phyloP scores from a whole-genome alignment of 2,888 invertebrate genomes.

The Dryobota labecula region DNA sequence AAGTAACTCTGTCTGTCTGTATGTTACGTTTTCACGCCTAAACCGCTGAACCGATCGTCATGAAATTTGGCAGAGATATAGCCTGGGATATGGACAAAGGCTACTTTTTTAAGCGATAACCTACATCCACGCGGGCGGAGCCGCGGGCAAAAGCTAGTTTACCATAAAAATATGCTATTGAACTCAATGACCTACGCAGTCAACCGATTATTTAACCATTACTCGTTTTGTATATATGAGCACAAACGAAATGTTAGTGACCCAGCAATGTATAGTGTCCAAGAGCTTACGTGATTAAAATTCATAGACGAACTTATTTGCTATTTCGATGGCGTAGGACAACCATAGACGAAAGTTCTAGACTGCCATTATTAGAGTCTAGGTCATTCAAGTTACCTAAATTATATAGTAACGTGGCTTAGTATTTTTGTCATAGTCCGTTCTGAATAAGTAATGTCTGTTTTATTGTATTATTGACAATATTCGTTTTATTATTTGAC shows the following conservation, averaged over 20 bases:
- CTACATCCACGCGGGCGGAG: no score
- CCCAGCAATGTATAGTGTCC: constrained; percentile 1
- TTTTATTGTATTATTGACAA: background rate
- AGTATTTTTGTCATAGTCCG: background rate
- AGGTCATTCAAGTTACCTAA: constrained; percentile 48
- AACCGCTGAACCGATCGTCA: no score
- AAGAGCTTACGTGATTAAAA: constrained; percentile 37
- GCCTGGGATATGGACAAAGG: no score
- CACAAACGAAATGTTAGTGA: background rate
- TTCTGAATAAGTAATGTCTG: background rate
- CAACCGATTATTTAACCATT: background rate
- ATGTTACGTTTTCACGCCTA: no score
- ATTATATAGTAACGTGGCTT: constrained; percentile 6
- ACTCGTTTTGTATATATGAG: background rate
- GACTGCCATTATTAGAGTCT: constrained; percentile 41
- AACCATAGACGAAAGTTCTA: constrained; percentile 57
- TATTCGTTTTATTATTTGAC: no score
- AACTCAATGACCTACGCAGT: constrained; percentile 7
- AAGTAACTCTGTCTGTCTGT: no score
- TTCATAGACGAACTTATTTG: constrained; percentile 44
- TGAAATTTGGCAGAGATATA: no score
- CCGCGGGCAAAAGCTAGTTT: no score
- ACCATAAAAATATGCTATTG: constrained; percentile 6
- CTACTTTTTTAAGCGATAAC: no score
- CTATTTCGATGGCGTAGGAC: constrained; percentile 46